Conservation (phyloP, 1,140 invertebrate species). For the Orchesella cincta region DNA sequence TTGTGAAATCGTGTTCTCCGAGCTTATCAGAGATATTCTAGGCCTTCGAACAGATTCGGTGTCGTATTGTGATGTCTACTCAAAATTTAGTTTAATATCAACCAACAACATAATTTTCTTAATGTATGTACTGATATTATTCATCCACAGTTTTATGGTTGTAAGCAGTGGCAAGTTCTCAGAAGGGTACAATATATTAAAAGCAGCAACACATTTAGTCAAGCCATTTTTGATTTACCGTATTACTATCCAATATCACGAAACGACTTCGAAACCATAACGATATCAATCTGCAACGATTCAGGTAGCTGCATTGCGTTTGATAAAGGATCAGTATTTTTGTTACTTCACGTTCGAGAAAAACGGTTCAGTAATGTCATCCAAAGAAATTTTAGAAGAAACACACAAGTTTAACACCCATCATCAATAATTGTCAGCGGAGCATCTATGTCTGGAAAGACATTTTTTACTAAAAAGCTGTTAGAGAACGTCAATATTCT, state of each 20-base stretch:
- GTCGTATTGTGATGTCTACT: background rate
- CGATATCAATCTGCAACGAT: background rate
- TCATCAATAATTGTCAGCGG: constrained; percentile 8
- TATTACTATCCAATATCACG: background rate
- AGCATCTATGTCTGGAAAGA: background rate
- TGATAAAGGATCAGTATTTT: background rate
- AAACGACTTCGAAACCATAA: background rate
- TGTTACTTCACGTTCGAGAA: background rate
- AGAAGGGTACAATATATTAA: background rate
- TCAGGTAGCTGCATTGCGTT: background rate
- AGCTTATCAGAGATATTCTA: background rate
- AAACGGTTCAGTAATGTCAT: background rate
- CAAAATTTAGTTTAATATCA: background rate
- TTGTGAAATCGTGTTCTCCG: background rate
- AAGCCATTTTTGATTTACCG: background rate
- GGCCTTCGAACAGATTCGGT: background rate
- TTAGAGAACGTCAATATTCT: background rate
- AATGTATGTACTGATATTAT: constrained; percentile 9
- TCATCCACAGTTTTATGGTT: background rate
- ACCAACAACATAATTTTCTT: constrained; percentile 19
- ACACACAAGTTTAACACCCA: background rate
- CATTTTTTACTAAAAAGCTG: background rate
- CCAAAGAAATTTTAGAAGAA: background rate
- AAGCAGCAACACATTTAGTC: background rate
- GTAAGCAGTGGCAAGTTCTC: background rate